Percentiles rank a stretch among this genome's conserved stretches.
Conservation (phyloP, 2,113 vertebrate species). For the Excalfactoria chinensis region DNA sequence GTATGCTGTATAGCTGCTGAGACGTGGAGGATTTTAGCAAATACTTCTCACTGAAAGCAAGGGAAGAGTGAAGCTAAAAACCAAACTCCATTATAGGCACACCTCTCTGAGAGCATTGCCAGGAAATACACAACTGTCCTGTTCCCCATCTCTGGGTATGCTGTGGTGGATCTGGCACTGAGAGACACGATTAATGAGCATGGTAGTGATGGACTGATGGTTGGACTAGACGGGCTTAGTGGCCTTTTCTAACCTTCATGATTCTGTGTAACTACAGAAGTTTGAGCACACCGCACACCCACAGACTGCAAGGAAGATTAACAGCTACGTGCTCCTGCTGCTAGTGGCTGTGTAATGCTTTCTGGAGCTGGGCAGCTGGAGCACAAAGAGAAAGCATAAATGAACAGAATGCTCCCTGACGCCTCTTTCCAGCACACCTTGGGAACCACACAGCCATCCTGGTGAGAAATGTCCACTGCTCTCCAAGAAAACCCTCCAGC, state of each 20-base stretch:
- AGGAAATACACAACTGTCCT: background rate
- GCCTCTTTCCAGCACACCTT: background rate
- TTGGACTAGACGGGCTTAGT: no score
- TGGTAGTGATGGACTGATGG: no score
- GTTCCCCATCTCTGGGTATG: no score
- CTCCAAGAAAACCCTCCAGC: background rate
- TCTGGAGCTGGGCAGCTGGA: background rate
- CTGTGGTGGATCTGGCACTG: no score
- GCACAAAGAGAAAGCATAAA: background rate
- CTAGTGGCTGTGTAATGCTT: background rate
- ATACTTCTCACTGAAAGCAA: background rate
- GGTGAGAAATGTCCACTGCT: background rate
- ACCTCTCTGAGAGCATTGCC: background rate
- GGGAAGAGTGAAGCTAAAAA: background rate
- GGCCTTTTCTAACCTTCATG: no score
- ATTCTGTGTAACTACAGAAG: background rate
- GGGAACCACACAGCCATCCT: rapidly evolving
- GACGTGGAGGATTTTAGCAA: background rate
- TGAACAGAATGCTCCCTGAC: background rate
- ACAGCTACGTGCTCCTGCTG: background rate
- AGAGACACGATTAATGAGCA: no score
- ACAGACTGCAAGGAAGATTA: background rate
- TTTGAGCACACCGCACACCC: rapidly evolving
- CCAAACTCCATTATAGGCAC: no score
- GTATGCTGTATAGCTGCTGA: background rate